Conservation (phyloP, 2,888 invertebrate species). For the Argyresthia goedartella region DNA sequence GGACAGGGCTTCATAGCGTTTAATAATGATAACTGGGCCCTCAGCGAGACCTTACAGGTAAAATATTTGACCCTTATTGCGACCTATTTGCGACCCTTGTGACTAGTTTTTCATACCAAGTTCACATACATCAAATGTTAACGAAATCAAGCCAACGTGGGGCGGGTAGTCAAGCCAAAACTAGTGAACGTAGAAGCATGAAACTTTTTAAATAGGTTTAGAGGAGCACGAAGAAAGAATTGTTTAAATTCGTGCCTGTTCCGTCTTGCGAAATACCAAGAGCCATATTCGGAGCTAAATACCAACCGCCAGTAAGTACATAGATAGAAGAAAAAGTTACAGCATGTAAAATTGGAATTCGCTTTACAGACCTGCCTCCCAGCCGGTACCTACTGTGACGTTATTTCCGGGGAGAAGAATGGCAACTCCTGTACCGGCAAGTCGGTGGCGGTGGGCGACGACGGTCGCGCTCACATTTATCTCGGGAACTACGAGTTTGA, state of each 20-base stretch:
- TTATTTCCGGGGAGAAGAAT: slow-evolving; percentile 74
- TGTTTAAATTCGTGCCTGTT: not conserved
- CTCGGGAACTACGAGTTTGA: slow-evolving; percentile 68
- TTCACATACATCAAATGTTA: no score
- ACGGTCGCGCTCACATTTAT: slow-evolving; percentile 68
- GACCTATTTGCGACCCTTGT: no score
- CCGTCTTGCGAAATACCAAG: no score
- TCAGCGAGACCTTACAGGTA: slow-evolving; percentile 65
- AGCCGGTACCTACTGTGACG: slow-evolving; percentile 82
- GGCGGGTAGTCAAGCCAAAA: not conserved
- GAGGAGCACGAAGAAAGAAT: not conserved
- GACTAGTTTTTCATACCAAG: not conserved
- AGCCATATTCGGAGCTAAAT: no score
- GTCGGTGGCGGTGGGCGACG: slow-evolving; percentile 67
- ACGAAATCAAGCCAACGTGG: no score
- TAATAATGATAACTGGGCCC: slow-evolving; percentile 63
- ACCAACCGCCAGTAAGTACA: no score
- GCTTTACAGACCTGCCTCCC: slow-evolving; percentile 72
- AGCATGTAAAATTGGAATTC: no score
- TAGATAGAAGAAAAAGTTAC: no score
- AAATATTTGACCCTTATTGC: not conserved
- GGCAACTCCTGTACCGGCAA: slow-evolving; percentile 74
- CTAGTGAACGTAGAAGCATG: not conserved
- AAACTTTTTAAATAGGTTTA: not conserved
- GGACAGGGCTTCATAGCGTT: slow-evolving; percentile 72